phyloP scores from a whole-genome alignment of 2,888 invertebrate species.

The Papilio protenor region DNA sequence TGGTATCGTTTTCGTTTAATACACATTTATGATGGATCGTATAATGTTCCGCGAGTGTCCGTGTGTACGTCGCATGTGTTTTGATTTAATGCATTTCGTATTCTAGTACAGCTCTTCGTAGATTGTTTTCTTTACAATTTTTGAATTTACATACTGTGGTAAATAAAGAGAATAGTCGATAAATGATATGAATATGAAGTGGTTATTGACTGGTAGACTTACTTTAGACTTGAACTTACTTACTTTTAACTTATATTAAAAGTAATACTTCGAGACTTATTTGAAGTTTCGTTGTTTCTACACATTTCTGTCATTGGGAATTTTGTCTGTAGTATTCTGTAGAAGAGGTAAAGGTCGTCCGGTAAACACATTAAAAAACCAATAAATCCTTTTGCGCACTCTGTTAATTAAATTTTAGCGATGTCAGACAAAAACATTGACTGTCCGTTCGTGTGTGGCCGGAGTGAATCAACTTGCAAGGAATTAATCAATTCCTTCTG shows the following conservation, averaged over 20 bases:
- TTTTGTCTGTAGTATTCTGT: background rate
- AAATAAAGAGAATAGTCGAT: background rate
- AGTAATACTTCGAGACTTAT: too few species aligned
- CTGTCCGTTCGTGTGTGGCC: constrained; percentile 35
- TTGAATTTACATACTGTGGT: background rate
- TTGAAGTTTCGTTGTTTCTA: background rate
- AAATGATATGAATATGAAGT: background rate
- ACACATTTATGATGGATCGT: constrained; percentile 50
- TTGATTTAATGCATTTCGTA: constrained; percentile 51
- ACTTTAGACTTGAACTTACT: background rate
- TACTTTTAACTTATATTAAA: background rate
- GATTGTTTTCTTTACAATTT: constrained; percentile 34
- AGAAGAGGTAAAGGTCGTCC: constrained; percentile 11
- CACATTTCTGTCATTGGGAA: background rate
- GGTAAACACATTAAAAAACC: constrained; percentile 8
- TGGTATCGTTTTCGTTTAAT: constrained; percentile 50
- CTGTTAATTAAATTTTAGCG: constrained; percentile 23
- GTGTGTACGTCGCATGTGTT: constrained; percentile 57
- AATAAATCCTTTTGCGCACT: constrained; percentile 21
- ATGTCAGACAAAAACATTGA: constrained; percentile 26
- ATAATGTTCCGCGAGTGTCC: constrained; percentile 56
- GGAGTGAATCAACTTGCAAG: constrained; percentile 35
- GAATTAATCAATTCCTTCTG: constrained; percentile 34
- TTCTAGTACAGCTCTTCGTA: constrained; percentile 30
- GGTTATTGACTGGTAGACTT: background rate